These are phyloP conservation scores for Hyposoter dolosus DNA, from an alignment of 2,888 invertebrate genomes.

Conservation along the genomic window DNA sequence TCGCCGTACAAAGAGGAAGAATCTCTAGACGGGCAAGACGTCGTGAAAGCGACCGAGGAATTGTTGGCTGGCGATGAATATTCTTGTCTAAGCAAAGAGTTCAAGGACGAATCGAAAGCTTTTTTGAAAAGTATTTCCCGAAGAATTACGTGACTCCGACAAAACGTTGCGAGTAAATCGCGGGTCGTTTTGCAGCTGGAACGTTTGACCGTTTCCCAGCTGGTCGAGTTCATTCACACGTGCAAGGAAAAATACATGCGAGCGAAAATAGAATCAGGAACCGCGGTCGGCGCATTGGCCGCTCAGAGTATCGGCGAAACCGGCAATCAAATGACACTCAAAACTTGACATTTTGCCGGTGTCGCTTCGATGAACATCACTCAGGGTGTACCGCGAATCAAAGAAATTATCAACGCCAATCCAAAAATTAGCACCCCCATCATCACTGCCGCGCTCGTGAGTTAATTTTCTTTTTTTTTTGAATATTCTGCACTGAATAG, in stretches of 20 bases:
- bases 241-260: slow-evolving; percentile 96
- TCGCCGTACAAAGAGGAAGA: slow-evolving; percentile 90
- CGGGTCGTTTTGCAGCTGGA: slow-evolving; percentile 85
- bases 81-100: slow-evolving; percentile 88
- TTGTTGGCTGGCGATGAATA: slow-evolving; percentile 85
- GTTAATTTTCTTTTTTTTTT: slow-evolving; percentile 36
- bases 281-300: slow-evolving; percentile 98
- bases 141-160: slow-evolving; percentile 84
- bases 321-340: slow-evolving; percentile 99
- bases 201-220: slow-evolving; percentile 89
- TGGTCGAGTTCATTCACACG: slow-evolving; percentile 91
- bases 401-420: slow-evolving; percentile 99
- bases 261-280: slow-evolving; percentile 96
- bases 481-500: too few species aligned
- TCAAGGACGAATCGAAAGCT: slow-evolving; percentile 89
- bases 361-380: slow-evolving; percentile 99
- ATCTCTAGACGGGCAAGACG: slow-evolving; percentile 86
- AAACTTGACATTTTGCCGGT: slow-evolving; percentile 99
- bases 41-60: slow-evolving; percentile 82
- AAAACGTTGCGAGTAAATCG: slow-evolving; percentile 68
- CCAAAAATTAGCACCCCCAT: slow-evolving; percentile 98
- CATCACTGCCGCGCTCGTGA: slow-evolving; percentile 93
- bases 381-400: slow-evolving; percentile 95
- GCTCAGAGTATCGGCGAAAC: slow-evolving; percentile 99
- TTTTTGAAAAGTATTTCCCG: slow-evolving; percentile 86